These are phyloP conservation scores for Pararge aegeria DNA, from an alignment of 1,140 invertebrate species.

Conservation along the genomic window DNA sequence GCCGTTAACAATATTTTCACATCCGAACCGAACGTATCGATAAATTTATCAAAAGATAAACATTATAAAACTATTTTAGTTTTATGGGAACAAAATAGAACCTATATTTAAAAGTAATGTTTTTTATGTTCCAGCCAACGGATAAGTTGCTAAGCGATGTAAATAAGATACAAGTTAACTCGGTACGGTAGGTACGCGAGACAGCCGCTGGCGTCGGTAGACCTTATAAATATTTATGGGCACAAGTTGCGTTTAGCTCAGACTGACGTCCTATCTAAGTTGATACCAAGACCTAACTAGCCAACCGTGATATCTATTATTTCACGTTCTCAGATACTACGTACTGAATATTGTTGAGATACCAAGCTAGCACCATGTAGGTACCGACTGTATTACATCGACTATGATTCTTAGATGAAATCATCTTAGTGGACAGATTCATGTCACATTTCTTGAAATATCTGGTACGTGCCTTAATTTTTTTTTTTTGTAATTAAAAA, in stretches of 20 bases:
- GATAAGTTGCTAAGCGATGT: constrained; percentile 3
- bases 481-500: too few relatives aligned
- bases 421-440: too few relatives aligned
- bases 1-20: too few relatives aligned
- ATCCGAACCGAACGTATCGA: too few relatives aligned
- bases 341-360: neutral
- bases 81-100: too few relatives aligned
- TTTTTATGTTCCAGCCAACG: neutral
- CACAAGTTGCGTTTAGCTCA: constrained; percentile 6
- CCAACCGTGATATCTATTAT: neutral
- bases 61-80: constrained; percentile 3
- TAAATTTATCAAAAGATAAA: too few relatives aligned
- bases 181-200: neutral
- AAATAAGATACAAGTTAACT: constrained; percentile 1
- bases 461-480: too few relatives aligned
- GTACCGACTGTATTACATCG: too few relatives aligned
- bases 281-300: neutral
- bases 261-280: neutral
- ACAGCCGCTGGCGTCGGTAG: neutral
- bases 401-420: too few relatives aligned
- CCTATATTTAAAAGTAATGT: neutral
- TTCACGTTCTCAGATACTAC: neutral
- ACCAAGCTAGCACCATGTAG: too few relatives aligned
- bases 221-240: constrained; percentile 8
- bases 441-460: too few relatives aligned